Conservation (phyloP, 2,797 vertebrate genomes). For the Arrhamphus sclerolepis region DNA sequence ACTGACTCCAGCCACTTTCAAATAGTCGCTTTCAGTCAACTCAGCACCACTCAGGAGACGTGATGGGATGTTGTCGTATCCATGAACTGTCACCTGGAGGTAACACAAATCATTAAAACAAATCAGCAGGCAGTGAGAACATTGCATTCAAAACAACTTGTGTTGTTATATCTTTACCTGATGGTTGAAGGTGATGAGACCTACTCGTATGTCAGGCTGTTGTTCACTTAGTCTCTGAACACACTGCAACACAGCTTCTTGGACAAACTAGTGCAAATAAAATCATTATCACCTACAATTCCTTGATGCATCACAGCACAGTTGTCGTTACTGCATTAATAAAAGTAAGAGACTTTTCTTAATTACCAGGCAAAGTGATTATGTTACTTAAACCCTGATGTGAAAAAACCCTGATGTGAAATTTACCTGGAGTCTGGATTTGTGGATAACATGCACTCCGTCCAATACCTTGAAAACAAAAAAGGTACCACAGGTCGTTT, state of each 20-base stretch:
- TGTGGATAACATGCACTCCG: slow-evolving; percentile 34
- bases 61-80: slow-evolving; percentile 49
- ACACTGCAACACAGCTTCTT: slow-evolving; percentile 74
- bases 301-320: not conserved
- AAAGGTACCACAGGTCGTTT: slow-evolving; percentile 1
- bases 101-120: too few relatives aligned
- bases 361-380: too few relatives aligned
- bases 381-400: too few relatives aligned
- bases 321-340: too few relatives aligned
- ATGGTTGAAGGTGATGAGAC: slow-evolving; percentile 79
- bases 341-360: too few relatives aligned
- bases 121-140: too few relatives aligned
- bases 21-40: slow-evolving; percentile 56
- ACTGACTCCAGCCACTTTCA: slow-evolving; percentile 59
- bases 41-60: slow-evolving; percentile 48
- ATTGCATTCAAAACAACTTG: too few relatives aligned
- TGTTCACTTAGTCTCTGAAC: slow-evolving; percentile 63
- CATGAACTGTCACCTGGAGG: slow-evolving; percentile 76
- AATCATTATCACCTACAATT: not conserved
- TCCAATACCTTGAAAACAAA: slow-evolving; percentile 55
- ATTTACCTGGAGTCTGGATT: slow-evolving; percentile 73
- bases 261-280: slow-evolving; percentile 68
- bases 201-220: slow-evolving; percentile 65
- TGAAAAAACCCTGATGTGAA: not conserved
- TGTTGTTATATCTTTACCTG: slow-evolving; percentile 55